Conservation (phyloP, 2,113 vertebrate species). For the Buteo buteo region DNA sequence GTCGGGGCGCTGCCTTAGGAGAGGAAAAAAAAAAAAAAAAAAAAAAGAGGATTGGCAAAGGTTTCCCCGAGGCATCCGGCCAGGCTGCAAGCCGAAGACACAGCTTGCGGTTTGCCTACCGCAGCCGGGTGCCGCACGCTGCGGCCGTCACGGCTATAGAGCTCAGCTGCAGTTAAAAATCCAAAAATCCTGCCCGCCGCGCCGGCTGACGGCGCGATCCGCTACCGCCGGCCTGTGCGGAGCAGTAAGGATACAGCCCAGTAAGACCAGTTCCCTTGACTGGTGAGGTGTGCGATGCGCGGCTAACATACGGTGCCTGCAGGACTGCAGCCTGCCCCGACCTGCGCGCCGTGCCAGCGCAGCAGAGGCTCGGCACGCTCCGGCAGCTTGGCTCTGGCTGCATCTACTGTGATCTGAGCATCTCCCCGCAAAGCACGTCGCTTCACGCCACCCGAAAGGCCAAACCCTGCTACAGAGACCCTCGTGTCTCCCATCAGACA, state of each 20-base stretch:
- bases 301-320: not conserved
- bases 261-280: not conserved
- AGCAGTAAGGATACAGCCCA: fast-evolving
- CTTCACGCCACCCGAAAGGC: not conserved
- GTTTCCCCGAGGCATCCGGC: not conserved
- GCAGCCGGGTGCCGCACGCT: fast-evolving
- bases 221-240: not conserved
- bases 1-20: not conserved
- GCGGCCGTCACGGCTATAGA: fast-evolving
- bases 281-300: fast-evolving
- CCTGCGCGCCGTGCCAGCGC: not conserved
- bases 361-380: not conserved
- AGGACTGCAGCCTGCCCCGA: not conserved
- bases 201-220: fast-evolving
- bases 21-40: not conserved
- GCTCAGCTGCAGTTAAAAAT: not conserved
- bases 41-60: fast-evolving
- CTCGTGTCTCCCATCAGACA: not conserved
- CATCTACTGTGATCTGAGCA: fast-evolving
- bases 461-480: not conserved
- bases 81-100: not conserved
- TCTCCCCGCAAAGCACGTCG: fast-evolving
- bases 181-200: fast-evolving
- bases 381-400: not conserved
- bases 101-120: fast-evolving